A percentile compares a stretch with the other conserved stretches of the same genome.
Evolutionary conservation across 2,797 vertebrate species (phyloP).

Genomic region (Ctenosaura bakeri): DNA sequence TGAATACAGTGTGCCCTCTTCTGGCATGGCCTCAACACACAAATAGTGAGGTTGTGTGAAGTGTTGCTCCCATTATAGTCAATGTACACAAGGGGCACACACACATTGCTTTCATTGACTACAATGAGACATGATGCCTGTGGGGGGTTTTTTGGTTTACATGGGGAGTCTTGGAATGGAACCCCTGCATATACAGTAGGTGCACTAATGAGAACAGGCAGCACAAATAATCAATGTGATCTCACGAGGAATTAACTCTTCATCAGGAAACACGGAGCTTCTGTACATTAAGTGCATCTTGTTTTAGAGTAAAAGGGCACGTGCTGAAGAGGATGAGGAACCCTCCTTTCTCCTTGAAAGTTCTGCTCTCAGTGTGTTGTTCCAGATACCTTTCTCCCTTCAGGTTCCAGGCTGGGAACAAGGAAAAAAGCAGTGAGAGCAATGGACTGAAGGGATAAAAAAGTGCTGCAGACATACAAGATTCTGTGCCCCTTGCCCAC

Average conservation of each 20-base stretch:
- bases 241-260: background rate
- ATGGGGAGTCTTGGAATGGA: no score
- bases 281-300: background rate
- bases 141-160: no score
- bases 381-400: background rate
- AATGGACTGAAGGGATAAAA: background rate
- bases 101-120: no score
- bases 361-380: no score
- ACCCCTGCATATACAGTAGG: no score
- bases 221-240: no score
- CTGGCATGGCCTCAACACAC: no score
- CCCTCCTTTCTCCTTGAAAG: background rate
- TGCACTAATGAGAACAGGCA: background rate
- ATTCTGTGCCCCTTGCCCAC: background rate
- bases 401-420: background rate
- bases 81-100: no score
- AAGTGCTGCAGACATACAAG: background rate
- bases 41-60: no score
- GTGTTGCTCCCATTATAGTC: no score
- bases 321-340: background rate
- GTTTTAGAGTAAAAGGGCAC: background rate
- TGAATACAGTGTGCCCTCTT: background rate
- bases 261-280: background rate
- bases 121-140: no score
- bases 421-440: background rate